phyloP scores from a whole-genome alignment of 2,797 vertebrate genomes.

The Sebastes ruberrimus region DNA sequence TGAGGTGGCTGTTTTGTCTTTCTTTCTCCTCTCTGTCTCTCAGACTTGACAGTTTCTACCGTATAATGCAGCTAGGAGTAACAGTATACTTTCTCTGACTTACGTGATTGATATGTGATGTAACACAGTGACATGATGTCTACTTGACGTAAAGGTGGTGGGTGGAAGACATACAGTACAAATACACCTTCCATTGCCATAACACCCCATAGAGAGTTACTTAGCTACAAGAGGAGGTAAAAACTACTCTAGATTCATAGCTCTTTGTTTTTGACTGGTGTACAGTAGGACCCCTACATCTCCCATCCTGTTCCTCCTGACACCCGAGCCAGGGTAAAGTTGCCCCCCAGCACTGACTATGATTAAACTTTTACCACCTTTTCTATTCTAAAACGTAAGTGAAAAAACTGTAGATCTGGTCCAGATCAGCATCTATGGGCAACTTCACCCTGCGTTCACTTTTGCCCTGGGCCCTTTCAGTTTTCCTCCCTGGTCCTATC shows the following conservation, averaged over 20 bases:
- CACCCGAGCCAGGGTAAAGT: slow-evolving; percentile 51
- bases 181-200: slow-evolving; percentile 71
- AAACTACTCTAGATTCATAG: slow-evolving; percentile 75
- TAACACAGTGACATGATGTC: slow-evolving; percentile 69
- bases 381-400: slow-evolving; percentile 44
- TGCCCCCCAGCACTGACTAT: slow-evolving; percentile 46
- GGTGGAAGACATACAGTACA: slow-evolving; percentile 74
- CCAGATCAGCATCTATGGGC: slow-evolving; percentile 53
- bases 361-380: slow-evolving; percentile 25
- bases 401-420: slow-evolving; percentile 38
- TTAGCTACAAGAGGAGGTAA: slow-evolving; percentile 76
- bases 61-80: slow-evolving; percentile 46
- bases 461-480: slow-evolving; percentile 22
- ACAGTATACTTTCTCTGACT: slow-evolving; percentile 50
- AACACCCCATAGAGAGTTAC: slow-evolving; percentile 69
- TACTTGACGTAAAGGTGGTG: slow-evolving; percentile 63
- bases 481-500: slow-evolving; percentile 52
- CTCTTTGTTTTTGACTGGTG: slow-evolving; percentile 75
- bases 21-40: slow-evolving; percentile 16
- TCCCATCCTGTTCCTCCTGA: neutral
- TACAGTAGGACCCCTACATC: slow-evolving; percentile 55
- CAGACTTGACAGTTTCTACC: slow-evolving; percentile 45
- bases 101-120: slow-evolving; percentile 67
- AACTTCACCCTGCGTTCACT: slow-evolving; percentile 52
- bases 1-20: slow-evolving; percentile 26